phyloP scores from a whole-genome alignment of 35 echinoderm and acorn worm species.

The Lytechinus pictus region DNA sequence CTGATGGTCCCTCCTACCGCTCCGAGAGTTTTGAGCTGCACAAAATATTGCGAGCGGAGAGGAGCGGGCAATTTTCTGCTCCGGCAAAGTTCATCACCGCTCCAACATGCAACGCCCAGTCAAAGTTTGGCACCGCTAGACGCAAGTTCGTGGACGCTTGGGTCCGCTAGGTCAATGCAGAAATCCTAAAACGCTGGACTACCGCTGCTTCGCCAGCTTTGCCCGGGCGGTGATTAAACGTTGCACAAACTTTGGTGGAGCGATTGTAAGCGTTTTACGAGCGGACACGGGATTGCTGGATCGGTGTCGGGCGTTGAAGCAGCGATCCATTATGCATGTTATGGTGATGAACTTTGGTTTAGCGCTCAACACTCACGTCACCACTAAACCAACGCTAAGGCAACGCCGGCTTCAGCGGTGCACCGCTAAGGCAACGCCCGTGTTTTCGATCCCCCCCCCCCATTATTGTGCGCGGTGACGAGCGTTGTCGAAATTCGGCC shows the following conservation, averaged over 20 bases:
- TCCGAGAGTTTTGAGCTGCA: conserved; percentile 42
- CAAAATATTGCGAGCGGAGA: conserved; percentile 35
- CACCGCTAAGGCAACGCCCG: conserved; percentile 37
- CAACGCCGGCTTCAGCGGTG: conserved; percentile 39
- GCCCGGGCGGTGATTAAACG: conserved; percentile 26
- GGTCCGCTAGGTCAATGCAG: too few species aligned
- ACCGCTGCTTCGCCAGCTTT: conserved; percentile 32
- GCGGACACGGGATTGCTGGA: conserved; percentile 24
- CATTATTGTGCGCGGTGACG: conserved; percentile 26
- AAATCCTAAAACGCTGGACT: not conserved
- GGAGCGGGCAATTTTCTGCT: conserved; percentile 32
- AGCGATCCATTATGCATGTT: conserved; percentile 46
- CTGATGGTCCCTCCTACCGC: conserved; percentile 38
- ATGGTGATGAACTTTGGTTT: too few species aligned
- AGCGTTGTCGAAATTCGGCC: conserved; percentile 44
- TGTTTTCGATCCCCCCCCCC: not conserved
- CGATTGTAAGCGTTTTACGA: not conserved
- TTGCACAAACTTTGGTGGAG: conserved; percentile 43
- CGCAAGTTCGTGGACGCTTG: not conserved
- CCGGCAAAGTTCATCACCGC: conserved; percentile 43
- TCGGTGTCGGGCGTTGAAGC: conserved; percentile 36
- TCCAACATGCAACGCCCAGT: not conserved
- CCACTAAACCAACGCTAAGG: not conserved
- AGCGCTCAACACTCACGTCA: too few species aligned
- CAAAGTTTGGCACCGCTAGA: conserved; percentile 45